Base-by-base conservation (phyloP, 2,888 invertebrate genomes). In the Andrena praecox region DNA sequence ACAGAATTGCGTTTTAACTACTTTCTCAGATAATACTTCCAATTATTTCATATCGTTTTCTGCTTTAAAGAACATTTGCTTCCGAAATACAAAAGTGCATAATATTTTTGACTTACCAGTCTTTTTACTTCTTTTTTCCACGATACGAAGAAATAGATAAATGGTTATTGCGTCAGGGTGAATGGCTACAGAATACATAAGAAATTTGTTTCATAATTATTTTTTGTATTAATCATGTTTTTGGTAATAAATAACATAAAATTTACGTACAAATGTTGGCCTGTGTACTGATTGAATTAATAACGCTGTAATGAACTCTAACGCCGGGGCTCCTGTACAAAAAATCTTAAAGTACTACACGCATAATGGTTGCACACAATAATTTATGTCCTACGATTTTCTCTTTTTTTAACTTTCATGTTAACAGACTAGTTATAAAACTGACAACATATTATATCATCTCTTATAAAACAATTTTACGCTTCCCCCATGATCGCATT, bases 191-290 rank as follows among this genome's bases (percentile, higher is more conserved):
- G 42, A 42, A 42, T 42, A 16, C 12, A 42, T 16, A 42, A 42
- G 42, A 42, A 42, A 16, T 42, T 42, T 42, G 42, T 42, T 42
- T 42, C 42, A 42, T 42, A 42, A 42, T 42, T 42, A 42, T 50
- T 56, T 50, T 69, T 24, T 63, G 56, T 79, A 76, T 79, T 63
- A 76, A 48, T 76, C 62, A 62, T 56, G 42, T 80, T 78, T 72
- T 68, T 77, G 71, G 50, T 71, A 77, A 80, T 77, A 80, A 77
- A 80, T 80, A 80, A 71, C 77, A 75, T 78, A 60, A 68, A 77
- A 35, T 52, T 67, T 77, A 60, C n/a, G 50, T 71, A 64, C 62
- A 72, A 71, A 29, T 72, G 48, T 63, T 69, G 27, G 67, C 52
- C 27, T 74, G 33, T 59, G 50, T 66, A 33, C 59, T 67, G 63